Evolutionary conservation across 2,797 vertebrate species (phyloP).

Genomic region (Oryzias dopingdopingensis): DNA sequence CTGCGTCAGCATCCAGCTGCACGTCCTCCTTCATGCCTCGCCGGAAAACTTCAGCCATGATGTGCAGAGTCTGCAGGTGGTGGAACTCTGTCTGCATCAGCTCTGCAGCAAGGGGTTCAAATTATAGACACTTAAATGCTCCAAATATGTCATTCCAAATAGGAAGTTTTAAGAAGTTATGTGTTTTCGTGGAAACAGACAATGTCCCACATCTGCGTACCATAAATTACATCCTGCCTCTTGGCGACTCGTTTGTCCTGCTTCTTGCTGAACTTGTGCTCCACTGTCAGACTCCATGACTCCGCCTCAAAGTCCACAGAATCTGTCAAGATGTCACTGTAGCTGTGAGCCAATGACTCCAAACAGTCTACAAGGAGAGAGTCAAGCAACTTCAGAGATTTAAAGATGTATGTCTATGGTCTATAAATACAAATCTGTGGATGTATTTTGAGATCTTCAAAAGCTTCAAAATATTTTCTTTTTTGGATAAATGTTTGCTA

Average conservation of each 20-base stretch:
- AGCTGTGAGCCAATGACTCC: constrained; percentile 80
- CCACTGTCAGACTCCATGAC: constrained; percentile 92
- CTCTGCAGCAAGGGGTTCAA: constrained; percentile 72
- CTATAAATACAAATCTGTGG: too few species aligned
- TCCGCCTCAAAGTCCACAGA: constrained; percentile 87
- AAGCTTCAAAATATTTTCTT: too few species aligned
- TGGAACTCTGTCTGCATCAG: constrained; percentile 97
- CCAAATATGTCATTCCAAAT: not conserved
- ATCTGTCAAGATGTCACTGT: constrained; percentile 80
- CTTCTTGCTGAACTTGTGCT: constrained; percentile 84
- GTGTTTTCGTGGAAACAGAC: constrained; percentile 6
- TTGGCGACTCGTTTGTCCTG: constrained; percentile 89
- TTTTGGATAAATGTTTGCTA: too few species aligned
- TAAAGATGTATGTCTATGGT: too few species aligned
- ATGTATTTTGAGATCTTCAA: too few species aligned
- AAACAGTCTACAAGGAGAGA: constrained; percentile 76
- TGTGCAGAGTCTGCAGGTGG: constrained; percentile 90
- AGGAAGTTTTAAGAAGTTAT: not conserved
- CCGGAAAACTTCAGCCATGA: constrained; percentile 96
- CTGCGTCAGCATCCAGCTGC: constrained; percentile 84
- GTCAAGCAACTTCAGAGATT: too few species aligned
- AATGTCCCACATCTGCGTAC: constrained; percentile 64
- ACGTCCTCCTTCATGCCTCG: constrained; percentile 92
- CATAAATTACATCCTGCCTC: constrained; percentile 96
- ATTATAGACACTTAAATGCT: too few species aligned